Evolutionary conservation across 1,140 invertebrate species (phyloP).

Genomic region (Dufourea novaeangliae): DNA sequence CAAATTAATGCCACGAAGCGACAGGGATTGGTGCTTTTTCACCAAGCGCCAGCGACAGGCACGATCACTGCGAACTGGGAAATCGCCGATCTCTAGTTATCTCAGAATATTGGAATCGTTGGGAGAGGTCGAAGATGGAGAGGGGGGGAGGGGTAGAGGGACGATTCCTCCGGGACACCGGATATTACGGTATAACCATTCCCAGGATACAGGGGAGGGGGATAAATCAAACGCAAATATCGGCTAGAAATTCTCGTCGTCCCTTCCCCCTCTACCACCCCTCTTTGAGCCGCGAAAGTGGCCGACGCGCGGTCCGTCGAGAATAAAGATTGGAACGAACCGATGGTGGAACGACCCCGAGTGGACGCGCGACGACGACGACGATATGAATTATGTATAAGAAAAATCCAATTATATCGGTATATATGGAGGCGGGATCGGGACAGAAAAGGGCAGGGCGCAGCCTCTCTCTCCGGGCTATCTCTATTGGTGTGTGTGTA

Average conservation of each 20-base stretch:
- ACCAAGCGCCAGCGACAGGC: neutral
- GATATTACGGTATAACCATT: constrained; percentile 33
- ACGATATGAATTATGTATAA: constrained; percentile 14
- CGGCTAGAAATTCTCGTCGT: constrained; percentile 2
- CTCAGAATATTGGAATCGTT: neutral
- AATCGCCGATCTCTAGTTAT: neutral
- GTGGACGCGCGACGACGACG: neutral
- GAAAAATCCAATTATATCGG: constrained; percentile 29
- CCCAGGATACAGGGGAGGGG: neutral
- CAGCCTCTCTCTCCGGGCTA: neutral
- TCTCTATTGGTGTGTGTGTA: too few species aligned
- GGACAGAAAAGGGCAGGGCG: too few species aligned
- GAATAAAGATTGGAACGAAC: neutral
- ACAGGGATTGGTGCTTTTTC: neutral
- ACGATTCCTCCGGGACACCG: neutral
- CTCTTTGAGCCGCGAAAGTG: neutral
- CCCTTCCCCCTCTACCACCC: neutral
- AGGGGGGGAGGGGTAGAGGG: neutral
- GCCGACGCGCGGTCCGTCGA: too few species aligned
- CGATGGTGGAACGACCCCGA: neutral
- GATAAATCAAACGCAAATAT: constrained; percentile 34
- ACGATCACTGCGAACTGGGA: too few species aligned
- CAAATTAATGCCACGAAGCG: neutral
- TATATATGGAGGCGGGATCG: neutral
- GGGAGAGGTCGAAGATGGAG: too few species aligned